Evolutionary conservation across 2,797 vertebrate species (phyloP), one percentile per base, ranked within the genome.

Genomic region (Heteromormyrus szaboi): DNA sequence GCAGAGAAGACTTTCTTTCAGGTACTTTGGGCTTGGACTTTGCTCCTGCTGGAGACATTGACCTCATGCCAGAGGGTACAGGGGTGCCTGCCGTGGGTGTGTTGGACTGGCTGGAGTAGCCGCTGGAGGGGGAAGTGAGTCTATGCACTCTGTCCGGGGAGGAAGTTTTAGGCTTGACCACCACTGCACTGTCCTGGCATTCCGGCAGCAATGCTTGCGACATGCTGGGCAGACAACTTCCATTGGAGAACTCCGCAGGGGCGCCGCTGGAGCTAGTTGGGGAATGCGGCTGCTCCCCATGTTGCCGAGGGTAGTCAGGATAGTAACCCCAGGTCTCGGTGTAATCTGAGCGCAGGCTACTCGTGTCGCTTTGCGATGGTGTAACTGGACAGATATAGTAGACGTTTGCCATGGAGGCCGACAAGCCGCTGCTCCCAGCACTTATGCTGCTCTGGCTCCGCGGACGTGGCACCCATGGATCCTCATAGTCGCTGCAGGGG

Each of bases 71-170:
- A 0, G 97, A 96, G 88, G 98, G 98, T 93, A 99, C 98, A 0
- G 98, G 99, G 83, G 98, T 99, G 90, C 98, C 96, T 0, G 98
- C 97, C 0, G 98, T 99, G 87, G 99, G 99, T 0, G 99, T 99
- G 91, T 99, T 99, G 48, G 98, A 99, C 92, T 99, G 99, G 94
- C 99, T 99, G 89, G 99, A 99, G 94, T 99, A 99, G 51, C 98
- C 99, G 29, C 98, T 99, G 0, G 98, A 99, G 0, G 99, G 99
- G 0, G 99, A 99, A 4, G 98, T 99, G 90, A 99, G 96, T 88
- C 98, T 95, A 91, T 98, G 98, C 12, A 97, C 94, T 92, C 98
- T 96, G 93, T 99, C 99, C 0, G 98, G 98, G 0, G 98, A 99
- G 1, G 95, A 90, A 88, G 93, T 94, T 94, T 97, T 97, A 90